Percentiles rank a stretch among this genome's conserved stretches.
These are phyloP conservation scores for Lepus oiostolus DNA, from an alignment of 2,797 vertebrate genomes.

Conservation along the genomic window DNA sequence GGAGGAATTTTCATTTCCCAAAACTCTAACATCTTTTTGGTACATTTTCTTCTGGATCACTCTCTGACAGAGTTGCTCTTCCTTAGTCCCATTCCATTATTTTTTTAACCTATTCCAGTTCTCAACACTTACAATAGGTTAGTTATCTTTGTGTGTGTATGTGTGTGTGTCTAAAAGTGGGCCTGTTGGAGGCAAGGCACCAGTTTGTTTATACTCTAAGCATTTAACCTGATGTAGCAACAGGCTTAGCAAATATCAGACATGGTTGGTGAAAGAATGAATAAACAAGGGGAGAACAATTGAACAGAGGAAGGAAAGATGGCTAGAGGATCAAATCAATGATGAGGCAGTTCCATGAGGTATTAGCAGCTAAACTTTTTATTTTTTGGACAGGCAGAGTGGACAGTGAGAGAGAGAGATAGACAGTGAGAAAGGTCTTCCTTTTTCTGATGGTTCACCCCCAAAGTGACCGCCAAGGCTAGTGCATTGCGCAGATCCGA, in stretches of 20 bases:
- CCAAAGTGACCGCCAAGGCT: no score
- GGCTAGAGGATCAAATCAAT: background rate
- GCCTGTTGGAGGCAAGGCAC: background rate
- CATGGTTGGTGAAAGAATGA: background rate
- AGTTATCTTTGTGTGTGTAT: background rate
- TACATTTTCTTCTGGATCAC: background rate
- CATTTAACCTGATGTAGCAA: background rate
- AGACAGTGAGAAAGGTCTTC: no score
- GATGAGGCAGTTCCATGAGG: background rate
- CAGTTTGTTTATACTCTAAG: background rate
- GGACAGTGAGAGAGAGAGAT: no score
- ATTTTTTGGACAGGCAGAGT: no score
- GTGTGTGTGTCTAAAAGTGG: background rate
- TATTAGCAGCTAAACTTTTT: background rate
- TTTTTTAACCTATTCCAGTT: background rate
- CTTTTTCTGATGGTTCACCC: no score
- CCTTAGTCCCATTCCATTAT: background rate
- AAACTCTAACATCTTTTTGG: background rate
- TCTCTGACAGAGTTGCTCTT: background rate
- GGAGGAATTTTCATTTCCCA: background rate
- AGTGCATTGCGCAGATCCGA: no score
- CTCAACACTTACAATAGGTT: background rate
- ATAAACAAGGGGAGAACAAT: background rate
- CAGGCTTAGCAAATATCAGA: background rate
- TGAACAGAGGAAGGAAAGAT: background rate